Evolutionary conservation across 2,888 invertebrate species (phyloP).

Genomic region (Microctonus aethiopoides): DNA sequence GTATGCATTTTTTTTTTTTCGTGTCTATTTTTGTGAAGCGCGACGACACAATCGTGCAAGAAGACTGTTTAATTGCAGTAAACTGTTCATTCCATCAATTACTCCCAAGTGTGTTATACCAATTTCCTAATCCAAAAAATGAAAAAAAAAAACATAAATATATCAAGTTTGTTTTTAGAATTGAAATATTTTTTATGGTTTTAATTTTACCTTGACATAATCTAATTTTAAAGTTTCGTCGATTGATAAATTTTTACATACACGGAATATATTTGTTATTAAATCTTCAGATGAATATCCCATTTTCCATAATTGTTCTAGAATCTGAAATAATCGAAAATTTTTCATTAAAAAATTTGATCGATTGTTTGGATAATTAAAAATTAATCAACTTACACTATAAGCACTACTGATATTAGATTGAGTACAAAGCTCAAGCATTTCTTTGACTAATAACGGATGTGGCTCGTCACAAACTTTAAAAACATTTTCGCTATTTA

Average conservation of each 20-base stretch:
- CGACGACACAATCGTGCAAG: constrained; percentile 83
- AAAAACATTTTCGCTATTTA: constrained; percentile 95
- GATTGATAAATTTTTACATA: constrained; percentile 87
- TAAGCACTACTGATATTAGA: constrained; percentile 89
- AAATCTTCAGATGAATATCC: constrained; percentile 98
- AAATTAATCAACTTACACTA: constrained; percentile 67
- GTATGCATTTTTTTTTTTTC: constrained; percentile 27
- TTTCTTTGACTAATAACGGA: constrained; percentile 90
- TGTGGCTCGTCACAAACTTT: constrained; percentile 99
- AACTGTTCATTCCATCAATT: constrained; percentile 86
- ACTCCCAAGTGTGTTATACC: constrained; percentile 91
- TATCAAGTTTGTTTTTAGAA: constrained; percentile 14
- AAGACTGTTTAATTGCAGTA: constrained; percentile 91
- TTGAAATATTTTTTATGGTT: neutral
- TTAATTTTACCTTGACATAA: constrained; percentile 77
- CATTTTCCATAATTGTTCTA: constrained; percentile 89
- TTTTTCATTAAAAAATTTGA: neutral
- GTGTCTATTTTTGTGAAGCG: constrained; percentile 40
- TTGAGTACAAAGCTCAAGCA: constrained; percentile 85
- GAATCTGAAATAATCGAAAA: constrained; percentile 70
- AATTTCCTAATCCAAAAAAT: constrained; percentile 76
- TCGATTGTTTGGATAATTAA: neutral
- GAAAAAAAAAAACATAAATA: constrained; percentile 14
- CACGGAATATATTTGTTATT: constrained; percentile 93
- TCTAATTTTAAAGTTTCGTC: constrained; percentile 85